Percentiles rank a stretch among this genome's conserved stretches.
phyloP scores from a whole-genome alignment of 1,140 invertebrate genomes.

The Philaenus spumarius region DNA sequence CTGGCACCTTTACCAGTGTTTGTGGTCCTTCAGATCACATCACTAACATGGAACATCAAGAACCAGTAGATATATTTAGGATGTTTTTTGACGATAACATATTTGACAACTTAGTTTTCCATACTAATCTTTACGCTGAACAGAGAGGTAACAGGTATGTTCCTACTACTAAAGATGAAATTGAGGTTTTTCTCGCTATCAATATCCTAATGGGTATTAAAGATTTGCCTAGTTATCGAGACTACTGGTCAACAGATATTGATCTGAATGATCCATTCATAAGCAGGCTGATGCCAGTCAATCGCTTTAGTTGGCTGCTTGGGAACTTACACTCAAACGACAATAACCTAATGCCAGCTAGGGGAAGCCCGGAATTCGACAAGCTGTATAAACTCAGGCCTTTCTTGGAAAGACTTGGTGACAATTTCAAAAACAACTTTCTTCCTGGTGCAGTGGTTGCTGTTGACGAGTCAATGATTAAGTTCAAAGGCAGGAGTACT shows the following conservation, averaged over 20 bases:
- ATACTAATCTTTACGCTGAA: too few species aligned
- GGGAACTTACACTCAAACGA: conserved; percentile 32
- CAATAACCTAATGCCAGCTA: conserved; percentile 22
- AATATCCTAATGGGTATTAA: conserved; percentile 31
- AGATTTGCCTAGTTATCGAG: conserved; percentile 27
- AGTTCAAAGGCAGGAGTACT: conserved; percentile 28
- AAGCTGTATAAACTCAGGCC: conserved; percentile 32
- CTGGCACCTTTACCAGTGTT: too few species aligned
- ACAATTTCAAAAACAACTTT: conserved; percentile 12
- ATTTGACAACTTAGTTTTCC: too few species aligned
- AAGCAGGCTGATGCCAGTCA: conserved; percentile 36
- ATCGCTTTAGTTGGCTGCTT: conserved; percentile 38
- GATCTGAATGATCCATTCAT: conserved; percentile 37
- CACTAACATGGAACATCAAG: too few species aligned
- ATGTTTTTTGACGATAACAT: too few species aligned
- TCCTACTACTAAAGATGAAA: too few species aligned
- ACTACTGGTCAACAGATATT: conserved; percentile 37
- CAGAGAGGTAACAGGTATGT: too few species aligned
- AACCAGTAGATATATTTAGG: too few species aligned
- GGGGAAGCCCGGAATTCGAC: conserved; percentile 23
- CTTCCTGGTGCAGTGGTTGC: conserved; percentile 17
- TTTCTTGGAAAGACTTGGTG: conserved; percentile 11
- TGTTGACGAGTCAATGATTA: conserved; percentile 31
- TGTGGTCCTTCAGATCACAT: too few species aligned
- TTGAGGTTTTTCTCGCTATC: too few species aligned